Evolutionary conservation across 1,140 invertebrate species (phyloP).

Genomic region (Yoshiicerus persimilis): DNA sequence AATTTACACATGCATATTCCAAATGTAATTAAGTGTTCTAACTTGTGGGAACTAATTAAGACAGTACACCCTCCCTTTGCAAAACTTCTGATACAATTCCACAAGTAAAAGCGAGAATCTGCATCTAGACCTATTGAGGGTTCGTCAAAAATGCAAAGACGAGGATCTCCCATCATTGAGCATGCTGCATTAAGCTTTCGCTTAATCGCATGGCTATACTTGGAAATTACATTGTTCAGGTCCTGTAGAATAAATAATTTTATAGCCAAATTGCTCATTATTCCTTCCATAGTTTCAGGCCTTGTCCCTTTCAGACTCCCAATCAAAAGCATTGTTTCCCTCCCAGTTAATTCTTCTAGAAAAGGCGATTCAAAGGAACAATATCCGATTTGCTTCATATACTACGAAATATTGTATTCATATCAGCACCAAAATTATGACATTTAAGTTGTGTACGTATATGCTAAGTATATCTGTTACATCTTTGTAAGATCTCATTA

Average conservation of each 20-base stretch:
- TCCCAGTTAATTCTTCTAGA: neutral
- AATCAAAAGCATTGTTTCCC: neutral
- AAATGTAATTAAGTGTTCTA: neutral
- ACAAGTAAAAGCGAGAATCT: neutral
- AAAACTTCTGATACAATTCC: neutral
- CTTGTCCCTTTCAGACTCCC: neutral
- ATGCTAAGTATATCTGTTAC: too few relatives aligned
- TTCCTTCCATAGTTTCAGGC: neutral
- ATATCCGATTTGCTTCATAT: neutral
- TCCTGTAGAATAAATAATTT: neutral
- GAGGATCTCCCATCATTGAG: neutral
- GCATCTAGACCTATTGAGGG: neutral
- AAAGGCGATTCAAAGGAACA: neutral
- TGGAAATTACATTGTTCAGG: neutral
- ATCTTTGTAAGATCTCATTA: neutral
- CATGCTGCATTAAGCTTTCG: neutral
- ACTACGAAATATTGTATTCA: neutral
- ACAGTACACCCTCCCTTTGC: neutral
- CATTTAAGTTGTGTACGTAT: too few relatives aligned
- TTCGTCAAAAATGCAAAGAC: neutral
- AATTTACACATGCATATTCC: too few relatives aligned
- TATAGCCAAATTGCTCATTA: neutral
- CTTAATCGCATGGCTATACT: neutral
- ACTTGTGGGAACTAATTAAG: neutral
- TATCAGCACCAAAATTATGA: neutral